Base-by-base conservation (phyloP, 2,113 vertebrate species). In the Nestor notabilis region DNA sequence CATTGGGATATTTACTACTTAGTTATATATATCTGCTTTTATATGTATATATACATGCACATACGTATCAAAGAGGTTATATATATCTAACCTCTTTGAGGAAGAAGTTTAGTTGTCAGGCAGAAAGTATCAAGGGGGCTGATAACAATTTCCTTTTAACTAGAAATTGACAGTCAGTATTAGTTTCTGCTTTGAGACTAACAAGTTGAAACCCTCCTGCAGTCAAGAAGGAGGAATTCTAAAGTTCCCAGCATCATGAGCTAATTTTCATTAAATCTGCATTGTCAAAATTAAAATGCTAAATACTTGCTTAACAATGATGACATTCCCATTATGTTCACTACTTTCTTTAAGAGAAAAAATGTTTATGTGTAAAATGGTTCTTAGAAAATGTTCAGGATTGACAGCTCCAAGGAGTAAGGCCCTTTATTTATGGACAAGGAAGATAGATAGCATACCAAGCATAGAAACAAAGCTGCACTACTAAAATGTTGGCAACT, bases 91-190 rank as follows among this genome's bases (percentile, higher is more conserved):
- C 96, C 66, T 97, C 94, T 97, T 94, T 89, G 70, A 98, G 83
- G 80, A 94, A 95, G 94, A 61, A 75, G 86, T 95, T 95, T 80
- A 93, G 86, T 92, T 97, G 94, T 97, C 93, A 97, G 70, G 76
- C 78, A 96, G 84, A 68, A 96, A 96, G 87, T 94, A 97, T 66
- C 92, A 93, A 92, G 83, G 95, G 94, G 90, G 17, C 72, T 94
- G 89, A 86, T 92, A 97, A 97, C 77, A 96, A 93, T 94, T 96
- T 95, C 72, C 85, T 96, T 93, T 95, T 89, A 97, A 96, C 65
- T 85, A 94, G 79, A 63, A 96, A 85, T 44, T 93, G 93, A 92
- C 93, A 93, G 93, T 52, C 76, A 87, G 83, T 87, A 87, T 87
- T 86, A 88, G 68, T 56, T 71, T 68, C 82, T 93, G 70, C 93